Base-by-base conservation (phyloP, 2,113 vertebrate species). In the Thunnus maccoyii region DNA sequence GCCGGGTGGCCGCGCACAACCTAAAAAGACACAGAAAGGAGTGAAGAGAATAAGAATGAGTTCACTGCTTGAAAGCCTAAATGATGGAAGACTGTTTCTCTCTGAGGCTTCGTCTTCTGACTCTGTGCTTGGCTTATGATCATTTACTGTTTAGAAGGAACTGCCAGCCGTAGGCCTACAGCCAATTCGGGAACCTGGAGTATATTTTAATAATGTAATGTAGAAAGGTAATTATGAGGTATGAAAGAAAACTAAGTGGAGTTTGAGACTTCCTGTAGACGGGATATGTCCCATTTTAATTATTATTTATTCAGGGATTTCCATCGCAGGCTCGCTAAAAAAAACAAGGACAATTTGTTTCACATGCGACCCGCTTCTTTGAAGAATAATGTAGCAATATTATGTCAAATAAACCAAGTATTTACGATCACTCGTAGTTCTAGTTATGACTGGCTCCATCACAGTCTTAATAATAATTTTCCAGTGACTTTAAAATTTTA, bases 1-100 rank as follows among this genome's bases (percentile, higher is more conserved):
- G 11, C 84, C 75, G 11, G 87, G 66, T 6, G 95, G 95, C 74
- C 73, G 91, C 20, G 80, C 78, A 85, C 95, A 95, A 77, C 93
- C 95, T 95, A 46, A 12, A 55, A 9, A 70, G 47, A 85, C 57
- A 88, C 60, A 78, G 20, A 74, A 57, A 76, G 27, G 64, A 51
- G 41, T 1, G 57, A 44, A 44, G 50, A 50, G 52, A 54, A 61
- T 48, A 1, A 51, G 65, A 52, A 70, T 77, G 1, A 80, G 57
- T 36, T 44, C n/a, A 61, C 22, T 73, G 63, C 17, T 66, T 60
- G 7, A 50, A 69, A 54, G 36, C 13, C 27, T n/a, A 22, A 46
- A 65, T 14, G 20, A 69, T 22, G 72, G 30, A 77, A 60, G 36
- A 9, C 36, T 41, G 36, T 41, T 41, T 41, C 36, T 41, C 27